Base-by-base conservation (phyloP, 1,140 invertebrate genomes). In the Drosophila insularis region DNA sequence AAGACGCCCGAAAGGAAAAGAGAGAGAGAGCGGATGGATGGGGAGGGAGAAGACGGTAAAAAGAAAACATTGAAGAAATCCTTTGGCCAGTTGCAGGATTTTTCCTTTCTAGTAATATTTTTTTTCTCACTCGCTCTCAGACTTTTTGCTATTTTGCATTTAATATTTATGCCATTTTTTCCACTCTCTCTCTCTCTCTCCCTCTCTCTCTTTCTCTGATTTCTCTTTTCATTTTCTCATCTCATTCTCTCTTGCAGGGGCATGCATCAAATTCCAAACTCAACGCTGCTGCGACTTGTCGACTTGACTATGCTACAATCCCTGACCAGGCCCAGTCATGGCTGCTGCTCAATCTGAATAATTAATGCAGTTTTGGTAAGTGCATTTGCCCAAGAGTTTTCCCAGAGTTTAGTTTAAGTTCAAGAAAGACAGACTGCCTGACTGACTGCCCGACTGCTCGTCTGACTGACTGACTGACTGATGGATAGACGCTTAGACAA, bases 291-390 rank as follows among this genome's bases (percentile, higher is more conserved):
- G 80, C 74, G 74, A 84, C 80, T 81, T 86, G 79, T 78, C 84
- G 79, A 87, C 82, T 87, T 82, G 81, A 60, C 73, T 62, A 68
- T 71, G 73, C 59, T 76, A 75, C 80, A 76, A 86, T 86, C 75
- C 75, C 79, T 86, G 81, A 87, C 75, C 71, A 78, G 76, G 64
- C 65, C 76, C 21, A 55, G 64, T 58, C 77, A 59, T 65, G 81
- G 78, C 78, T 69, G 66, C 78, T 66, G 65, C 74, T 71, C 62
- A 60, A 56, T 80, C 67, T 87, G 84, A 87, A 87, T 87, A 87
- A 87, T 87, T 87, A 86, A 89, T 87, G 84, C 82, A 87, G 82
- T 87, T 87, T 86, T 74, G 82, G 82, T 87, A 87, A 87, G 82
- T 89, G 82, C 80, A 87, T 87, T 89, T 87, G 80, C 66, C 80